Conservation (phyloP, 30 jellyfish, hydroid and myxozoan species). For the Hydractinia echinata region DNA sequence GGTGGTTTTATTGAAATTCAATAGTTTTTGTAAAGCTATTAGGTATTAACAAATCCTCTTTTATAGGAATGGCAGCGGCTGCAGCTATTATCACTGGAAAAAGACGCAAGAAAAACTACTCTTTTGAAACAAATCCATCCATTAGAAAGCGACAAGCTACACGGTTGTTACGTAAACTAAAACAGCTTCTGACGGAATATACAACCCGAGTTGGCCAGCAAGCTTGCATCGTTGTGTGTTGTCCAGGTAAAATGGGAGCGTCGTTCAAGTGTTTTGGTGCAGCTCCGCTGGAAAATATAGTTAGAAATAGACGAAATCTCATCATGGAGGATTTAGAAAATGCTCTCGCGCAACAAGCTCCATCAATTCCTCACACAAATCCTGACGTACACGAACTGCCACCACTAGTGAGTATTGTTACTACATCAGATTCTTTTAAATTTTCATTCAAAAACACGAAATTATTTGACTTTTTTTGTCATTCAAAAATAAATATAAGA, state of each 20-base stretch:
- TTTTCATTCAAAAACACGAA: not conserved
- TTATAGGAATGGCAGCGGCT: slow-evolving; percentile 92
- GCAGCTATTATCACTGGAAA: slow-evolving; percentile 96
- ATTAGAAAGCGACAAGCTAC: slow-evolving; percentile 98
- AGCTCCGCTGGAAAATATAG: slow-evolving; percentile 91
- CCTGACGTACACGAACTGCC: slow-evolving; percentile 94
- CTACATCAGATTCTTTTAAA: not conserved
- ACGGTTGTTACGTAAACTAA: slow-evolving; percentile 78
- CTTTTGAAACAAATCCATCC: slow-evolving; percentile 96
- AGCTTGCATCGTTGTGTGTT: slow-evolving; percentile 91
- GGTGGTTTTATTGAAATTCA: too few species aligned
- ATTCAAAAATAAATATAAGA: too few species aligned
- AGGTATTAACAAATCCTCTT: not conserved
- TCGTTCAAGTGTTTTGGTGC: slow-evolving; percentile 96
- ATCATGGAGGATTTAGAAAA: slow-evolving; percentile 88
- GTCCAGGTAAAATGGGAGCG: slow-evolving; percentile 91
- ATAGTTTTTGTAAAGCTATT: too few species aligned
- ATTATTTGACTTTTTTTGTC: not conserved
- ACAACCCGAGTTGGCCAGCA: slow-evolving; percentile 98
- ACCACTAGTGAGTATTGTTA: slow-evolving; percentile 48
- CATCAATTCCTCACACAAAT: slow-evolving; percentile 60
- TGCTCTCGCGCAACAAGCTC: slow-evolving; percentile 85
- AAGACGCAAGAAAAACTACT: slow-evolving; percentile 68
- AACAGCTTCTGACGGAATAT: slow-evolving; percentile 83
- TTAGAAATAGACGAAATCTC: slow-evolving; percentile 64